Evolutionary conservation across 2,113 vertebrate species (phyloP).

Genomic region (Garra rufa): DNA sequence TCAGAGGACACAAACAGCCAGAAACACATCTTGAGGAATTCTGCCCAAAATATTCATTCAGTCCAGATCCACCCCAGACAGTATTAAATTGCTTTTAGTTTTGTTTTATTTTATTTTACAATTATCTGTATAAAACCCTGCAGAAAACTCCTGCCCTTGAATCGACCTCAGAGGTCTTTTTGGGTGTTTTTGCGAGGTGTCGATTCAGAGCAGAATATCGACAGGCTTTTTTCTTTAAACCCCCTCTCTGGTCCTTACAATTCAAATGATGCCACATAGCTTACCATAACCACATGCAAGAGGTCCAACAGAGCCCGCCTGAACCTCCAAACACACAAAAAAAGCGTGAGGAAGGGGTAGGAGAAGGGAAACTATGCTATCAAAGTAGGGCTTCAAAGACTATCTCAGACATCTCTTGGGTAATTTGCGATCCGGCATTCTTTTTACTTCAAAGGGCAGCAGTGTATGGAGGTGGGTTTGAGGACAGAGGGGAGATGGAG

Average conservation of each 20-base stretch:
- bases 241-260: slow-evolving; percentile 31
- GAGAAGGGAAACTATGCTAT: slow-evolving; percentile 83
- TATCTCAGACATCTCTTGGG: slow-evolving; percentile 90
- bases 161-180: slow-evolving; percentile 33
- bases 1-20: neutral
- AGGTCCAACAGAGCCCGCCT: neutral
- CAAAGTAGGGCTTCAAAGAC: slow-evolving; percentile 99
- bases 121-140: neutral
- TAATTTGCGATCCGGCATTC: slow-evolving; percentile 94
- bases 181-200: neutral
- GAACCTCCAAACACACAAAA: slow-evolving; percentile 54
- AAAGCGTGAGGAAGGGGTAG: slow-evolving; percentile 59
- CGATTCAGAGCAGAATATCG: slow-evolving; percentile 42
- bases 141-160: slow-evolving; percentile 20
- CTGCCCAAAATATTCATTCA: neutral
- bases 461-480: slow-evolving; percentile 76
- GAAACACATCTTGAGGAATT: neutral
- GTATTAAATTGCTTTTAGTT: neutral
- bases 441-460: slow-evolving; percentile 95
- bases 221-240: slow-evolving; percentile 38
- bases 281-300: slow-evolving; percentile 37
- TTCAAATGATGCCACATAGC: slow-evolving; percentile 45
- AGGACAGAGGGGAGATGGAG: slow-evolving; percentile 74
- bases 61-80: neutral
- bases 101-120: neutral